Conservation (phyloP, 2,888 invertebrate genomes). For the Opisthograptis luteolata region DNA sequence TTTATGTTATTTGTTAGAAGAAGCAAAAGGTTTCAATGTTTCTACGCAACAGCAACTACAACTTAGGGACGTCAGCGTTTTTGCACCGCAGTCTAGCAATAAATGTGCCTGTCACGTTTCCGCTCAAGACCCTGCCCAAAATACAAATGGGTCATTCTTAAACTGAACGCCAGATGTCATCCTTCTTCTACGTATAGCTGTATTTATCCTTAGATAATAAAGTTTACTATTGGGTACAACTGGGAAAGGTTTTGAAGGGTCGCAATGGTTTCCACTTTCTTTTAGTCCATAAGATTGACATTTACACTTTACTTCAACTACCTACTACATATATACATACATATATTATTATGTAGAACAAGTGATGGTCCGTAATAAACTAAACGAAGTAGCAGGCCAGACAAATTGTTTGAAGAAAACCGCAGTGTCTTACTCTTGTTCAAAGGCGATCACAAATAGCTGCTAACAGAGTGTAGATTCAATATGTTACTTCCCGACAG, state of each 20-base stretch:
- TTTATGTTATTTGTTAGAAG: neutral
- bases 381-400: no score
- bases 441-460: neutral
- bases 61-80: constrained; percentile 15
- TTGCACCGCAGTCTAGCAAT: constrained; percentile 28
- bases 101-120: constrained; percentile 45
- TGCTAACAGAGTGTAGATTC: constrained; percentile 3
- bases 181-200: constrained; percentile 15
- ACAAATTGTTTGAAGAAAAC: no score
- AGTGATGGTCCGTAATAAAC: no score
- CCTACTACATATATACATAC: no score
- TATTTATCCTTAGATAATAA: constrained; percentile 24
- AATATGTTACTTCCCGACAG: constrained; percentile 2
- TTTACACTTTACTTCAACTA: no score
- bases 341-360: no score
- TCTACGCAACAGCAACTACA: no score
- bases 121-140: constrained; percentile 40
- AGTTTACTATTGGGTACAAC: neutral
- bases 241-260: neutral
- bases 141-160: constrained; percentile 38
- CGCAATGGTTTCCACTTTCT: no score
- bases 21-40: constrained; percentile 9
- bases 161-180: constrained; percentile 27
- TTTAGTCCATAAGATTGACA: no score
- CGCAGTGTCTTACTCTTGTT: neutral